These are phyloP conservation scores for Basileuterus tristriatus DNA, from an alignment of 2,797 vertebrate genomes.

Conservation along the genomic window DNA sequence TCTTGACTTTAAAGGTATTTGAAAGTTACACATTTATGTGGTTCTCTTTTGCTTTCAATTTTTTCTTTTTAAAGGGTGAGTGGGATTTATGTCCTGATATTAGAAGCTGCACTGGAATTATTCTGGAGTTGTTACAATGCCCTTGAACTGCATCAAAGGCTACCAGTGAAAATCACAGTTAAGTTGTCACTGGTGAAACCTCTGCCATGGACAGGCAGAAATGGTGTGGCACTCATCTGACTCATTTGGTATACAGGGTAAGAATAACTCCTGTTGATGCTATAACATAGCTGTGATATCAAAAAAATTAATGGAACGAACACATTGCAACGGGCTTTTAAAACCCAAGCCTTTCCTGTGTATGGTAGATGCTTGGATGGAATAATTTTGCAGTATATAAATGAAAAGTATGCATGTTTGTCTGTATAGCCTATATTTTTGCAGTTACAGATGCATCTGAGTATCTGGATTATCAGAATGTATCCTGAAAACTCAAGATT, in stretches of 20 bases:
- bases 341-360: not conserved
- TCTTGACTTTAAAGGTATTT: slow-evolving; percentile 54
- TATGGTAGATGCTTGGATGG: not conserved
- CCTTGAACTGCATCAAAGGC: slow-evolving; percentile 39
- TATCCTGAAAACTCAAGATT: not conserved
- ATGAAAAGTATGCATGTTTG: not conserved
- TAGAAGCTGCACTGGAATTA: slow-evolving; percentile 11
- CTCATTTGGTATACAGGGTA: not conserved
- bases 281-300: not conserved
- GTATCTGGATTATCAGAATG: not conserved
- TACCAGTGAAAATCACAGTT: slow-evolving; percentile 10
- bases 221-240: not conserved
- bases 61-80: slow-evolving; percentile 46
- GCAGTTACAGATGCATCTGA: not conserved
- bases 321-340: not conserved
- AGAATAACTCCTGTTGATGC: not conserved
- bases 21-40: slow-evolving; percentile 22
- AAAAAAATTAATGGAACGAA: not conserved
- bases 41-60: not conserved
- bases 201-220: not conserved
- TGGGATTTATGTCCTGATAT: slow-evolving; percentile 33
- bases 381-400: not conserved
- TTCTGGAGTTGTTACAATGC: slow-evolving; percentile 14
- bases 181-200: not conserved
- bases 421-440: not conserved